A percentile compares a stretch with the other conserved stretches of the same genome.
Conservation (phyloP, 2,113 vertebrate genomes). For the Callorhinus ursinus region DNA sequence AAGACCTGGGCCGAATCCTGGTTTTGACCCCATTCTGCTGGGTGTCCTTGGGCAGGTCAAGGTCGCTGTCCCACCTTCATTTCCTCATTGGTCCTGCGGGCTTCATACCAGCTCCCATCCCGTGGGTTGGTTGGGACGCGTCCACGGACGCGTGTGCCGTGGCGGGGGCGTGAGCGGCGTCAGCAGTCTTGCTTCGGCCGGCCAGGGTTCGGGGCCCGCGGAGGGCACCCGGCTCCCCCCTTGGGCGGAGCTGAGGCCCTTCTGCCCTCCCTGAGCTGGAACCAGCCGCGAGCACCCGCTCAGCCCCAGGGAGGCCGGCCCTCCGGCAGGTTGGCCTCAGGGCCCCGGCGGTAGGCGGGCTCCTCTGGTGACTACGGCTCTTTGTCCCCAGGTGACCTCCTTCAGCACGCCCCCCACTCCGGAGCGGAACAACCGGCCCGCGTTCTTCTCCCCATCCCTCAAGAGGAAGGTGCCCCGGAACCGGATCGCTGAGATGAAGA, state of each 20-base stretch:
- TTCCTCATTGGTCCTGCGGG: accelerated
- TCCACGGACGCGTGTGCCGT: accelerated
- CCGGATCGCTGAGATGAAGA: conserved; percentile 97
- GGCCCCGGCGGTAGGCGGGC: accelerated
- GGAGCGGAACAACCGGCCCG: conserved; percentile 93
- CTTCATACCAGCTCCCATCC: accelerated
- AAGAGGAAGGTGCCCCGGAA: conserved; percentile 94
- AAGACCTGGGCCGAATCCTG: accelerated
- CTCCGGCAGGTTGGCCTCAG: background rate
- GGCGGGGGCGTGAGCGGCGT: accelerated
- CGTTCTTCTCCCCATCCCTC: conserved; percentile 98
- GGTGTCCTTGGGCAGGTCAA: background rate
- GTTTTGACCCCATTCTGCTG: background rate
- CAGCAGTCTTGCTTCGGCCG: too few species aligned
- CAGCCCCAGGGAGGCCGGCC: accelerated
- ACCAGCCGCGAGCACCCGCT: accelerated
- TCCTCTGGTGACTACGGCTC: background rate
- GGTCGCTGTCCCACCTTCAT: background rate
- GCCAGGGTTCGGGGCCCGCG: accelerated
- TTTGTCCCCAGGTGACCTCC: conserved; percentile 92
- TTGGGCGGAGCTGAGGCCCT: background rate
- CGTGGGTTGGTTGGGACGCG: accelerated
- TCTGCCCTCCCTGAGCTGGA: background rate
- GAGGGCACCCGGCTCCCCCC: background rate
- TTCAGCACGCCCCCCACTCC: conserved; percentile 98